Percentiles rank a stretch among this genome's conserved stretches.
phyloP scores from a whole-genome alignment of 2,888 invertebrate genomes.

The Labia minor region DNA sequence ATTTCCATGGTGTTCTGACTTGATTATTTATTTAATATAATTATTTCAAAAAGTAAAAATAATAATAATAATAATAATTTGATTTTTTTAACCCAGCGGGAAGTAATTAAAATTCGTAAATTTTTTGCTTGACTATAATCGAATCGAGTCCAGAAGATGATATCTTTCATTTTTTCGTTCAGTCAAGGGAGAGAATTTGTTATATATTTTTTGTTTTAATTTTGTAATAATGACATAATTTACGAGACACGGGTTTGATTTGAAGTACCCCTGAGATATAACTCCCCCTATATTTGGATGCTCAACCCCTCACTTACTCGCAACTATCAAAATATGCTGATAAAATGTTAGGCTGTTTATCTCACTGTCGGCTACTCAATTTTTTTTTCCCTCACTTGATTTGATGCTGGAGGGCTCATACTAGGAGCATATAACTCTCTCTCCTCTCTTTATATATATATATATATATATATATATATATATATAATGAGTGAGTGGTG shows the following conservation, averaged over 20 bases:
- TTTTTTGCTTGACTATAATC: no score
- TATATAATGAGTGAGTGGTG: neutral
- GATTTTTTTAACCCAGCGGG: no score
- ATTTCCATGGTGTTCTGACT: no score
- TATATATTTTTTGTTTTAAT: no score
- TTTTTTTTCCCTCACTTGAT: neutral
- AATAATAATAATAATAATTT: no score
- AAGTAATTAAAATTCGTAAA: no score
- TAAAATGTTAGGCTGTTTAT: neutral
- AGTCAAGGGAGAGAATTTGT: no score
- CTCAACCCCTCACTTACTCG: neutral
- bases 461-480: neutral
- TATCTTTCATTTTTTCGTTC: no score
- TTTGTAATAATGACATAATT: slow-evolving; percentile 1
- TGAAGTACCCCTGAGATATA: neutral
- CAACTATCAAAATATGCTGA: neutral
- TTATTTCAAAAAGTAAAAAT: no score
- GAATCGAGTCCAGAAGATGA: no score
- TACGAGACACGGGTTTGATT: neutral
- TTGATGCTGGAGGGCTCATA: neutral
- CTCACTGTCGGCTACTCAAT: neutral
- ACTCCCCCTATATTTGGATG: neutral
- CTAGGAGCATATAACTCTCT: neutral
- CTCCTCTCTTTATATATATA: neutral
- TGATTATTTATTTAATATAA: no score